These are phyloP conservation scores for Gymnocypris eckloni DNA, from an alignment of 2,797 vertebrate genomes.

Conservation along the genomic window DNA sequence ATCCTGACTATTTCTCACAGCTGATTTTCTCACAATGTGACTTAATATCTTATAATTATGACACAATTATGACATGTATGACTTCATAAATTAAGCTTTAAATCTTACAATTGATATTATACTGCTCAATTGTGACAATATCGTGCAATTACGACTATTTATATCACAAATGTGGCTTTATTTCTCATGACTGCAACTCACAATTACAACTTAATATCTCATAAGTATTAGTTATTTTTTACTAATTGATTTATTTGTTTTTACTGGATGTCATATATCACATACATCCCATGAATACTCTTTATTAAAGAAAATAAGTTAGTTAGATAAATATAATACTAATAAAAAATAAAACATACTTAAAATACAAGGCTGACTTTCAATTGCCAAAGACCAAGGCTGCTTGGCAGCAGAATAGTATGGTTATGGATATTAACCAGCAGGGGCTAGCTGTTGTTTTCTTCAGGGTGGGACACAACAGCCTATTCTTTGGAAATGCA, in stretches of 20 bases:
- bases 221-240: no score
- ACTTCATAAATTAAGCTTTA: background rate
- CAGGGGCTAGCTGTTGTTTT: background rate
- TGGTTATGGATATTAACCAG: background rate
- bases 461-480: constrained; percentile 17
- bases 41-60: background rate
- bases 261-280: background rate
- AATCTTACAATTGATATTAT: background rate
- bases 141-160: background rate
- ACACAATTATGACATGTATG: background rate
- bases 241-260: no score
- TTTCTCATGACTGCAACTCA: background rate
- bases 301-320: no score
- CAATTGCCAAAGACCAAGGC: no score
- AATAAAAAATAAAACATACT: no score
- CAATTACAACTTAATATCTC: no score
- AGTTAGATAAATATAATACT: no score
- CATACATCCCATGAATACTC: background rate
- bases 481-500: constrained; percentile 22
- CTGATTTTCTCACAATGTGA: background rate
- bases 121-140: no score
- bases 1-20: background rate
- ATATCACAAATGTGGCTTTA: background rate
- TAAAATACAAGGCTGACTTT: background rate
- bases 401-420: background rate